Conservation (phyloP, 2,888 invertebrate genomes). For the Caenorhabditis doughertyi region DNA sequence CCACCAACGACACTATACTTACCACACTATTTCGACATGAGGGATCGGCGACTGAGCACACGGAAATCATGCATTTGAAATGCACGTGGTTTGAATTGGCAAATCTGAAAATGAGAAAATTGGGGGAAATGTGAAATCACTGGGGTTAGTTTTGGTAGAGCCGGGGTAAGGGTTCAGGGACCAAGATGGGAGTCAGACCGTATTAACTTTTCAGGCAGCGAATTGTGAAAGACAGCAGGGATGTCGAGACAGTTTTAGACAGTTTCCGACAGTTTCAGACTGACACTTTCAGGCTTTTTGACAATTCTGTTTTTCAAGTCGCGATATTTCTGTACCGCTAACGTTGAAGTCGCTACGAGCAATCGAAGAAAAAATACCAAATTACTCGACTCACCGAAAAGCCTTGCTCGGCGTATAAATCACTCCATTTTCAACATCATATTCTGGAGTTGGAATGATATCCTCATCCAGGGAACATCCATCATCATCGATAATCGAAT, state of each 20-base stretch:
- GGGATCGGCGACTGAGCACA: conserved; percentile 75
- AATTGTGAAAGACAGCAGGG: too few relatives aligned
- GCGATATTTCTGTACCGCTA: too few relatives aligned
- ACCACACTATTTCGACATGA: conserved; percentile 70
- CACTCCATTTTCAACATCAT: conserved; percentile 62
- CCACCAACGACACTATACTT: too few relatives aligned
- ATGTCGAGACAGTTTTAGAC: too few relatives aligned
- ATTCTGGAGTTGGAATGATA: conserved; percentile 70
- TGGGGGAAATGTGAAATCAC: background rate
- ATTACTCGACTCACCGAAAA: conserved; percentile 68
- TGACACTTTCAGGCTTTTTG: too few relatives aligned
- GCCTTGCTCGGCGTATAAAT: conserved; percentile 69
- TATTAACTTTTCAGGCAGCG: too few relatives aligned
- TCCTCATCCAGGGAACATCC: conserved; percentile 73
- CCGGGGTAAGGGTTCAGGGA: background rate
- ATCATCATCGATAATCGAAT: conserved; percentile 69
- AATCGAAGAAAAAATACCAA: too few relatives aligned
- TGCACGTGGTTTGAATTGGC: conserved; percentile 76
- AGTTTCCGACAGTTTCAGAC: too few relatives aligned
- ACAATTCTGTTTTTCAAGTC: too few relatives aligned
- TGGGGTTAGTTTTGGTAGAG: background rate
- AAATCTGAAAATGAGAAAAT: conserved; percentile 69
- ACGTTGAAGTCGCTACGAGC: too few relatives aligned
- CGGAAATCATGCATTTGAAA: conserved; percentile 79
- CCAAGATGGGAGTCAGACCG: background rate